Evolutionary conservation across 2,888 invertebrate genomes (phyloP).

Genomic region (Phlogophora meticulosa): DNA sequence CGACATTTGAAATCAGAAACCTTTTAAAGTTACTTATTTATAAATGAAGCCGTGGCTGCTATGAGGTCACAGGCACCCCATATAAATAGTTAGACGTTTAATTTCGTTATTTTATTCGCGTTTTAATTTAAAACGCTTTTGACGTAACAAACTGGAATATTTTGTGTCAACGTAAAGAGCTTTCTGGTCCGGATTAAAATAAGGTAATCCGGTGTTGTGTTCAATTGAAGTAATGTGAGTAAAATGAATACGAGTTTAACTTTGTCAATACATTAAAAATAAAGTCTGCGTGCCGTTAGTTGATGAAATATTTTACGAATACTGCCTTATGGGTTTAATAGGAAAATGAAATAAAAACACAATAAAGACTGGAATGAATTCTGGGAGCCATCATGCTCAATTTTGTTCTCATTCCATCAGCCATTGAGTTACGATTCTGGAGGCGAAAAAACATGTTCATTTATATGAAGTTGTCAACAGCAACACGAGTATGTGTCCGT

Average conservation of each 20-base stretch:
- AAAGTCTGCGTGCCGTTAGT: neutral
- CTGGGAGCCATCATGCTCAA: conserved; percentile 15
- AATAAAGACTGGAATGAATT: conserved; percentile 3
- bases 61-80: neutral
- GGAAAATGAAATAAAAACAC: conserved; percentile 5
- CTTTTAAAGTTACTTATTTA: conserved; percentile 14
- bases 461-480: conserved; percentile 51
- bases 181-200: conserved; percentile 19
- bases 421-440: conserved; percentile 32
- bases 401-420: conserved; percentile 31
- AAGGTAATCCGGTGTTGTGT: conserved; percentile 25
- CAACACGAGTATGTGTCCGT: conserved; percentile 39
- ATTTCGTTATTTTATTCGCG: conserved; percentile 26
- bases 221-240: conserved; percentile 39
- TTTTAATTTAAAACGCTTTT: conserved; percentile 28
- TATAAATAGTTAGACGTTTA: conserved; percentile 14
- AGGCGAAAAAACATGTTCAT: conserved; percentile 51
- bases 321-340: neutral
- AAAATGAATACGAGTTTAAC: conserved; percentile 34
- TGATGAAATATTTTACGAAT: neutral
- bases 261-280: conserved; percentile 18
- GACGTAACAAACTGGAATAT: conserved; percentile 19
- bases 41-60: neutral
- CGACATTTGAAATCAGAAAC: conserved; percentile 15
- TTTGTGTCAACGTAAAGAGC: conserved; percentile 22